Percentiles rank a stretch among this genome's conserved stretches.
These are phyloP conservation scores for Yponomeuta cagnagella DNA, from an alignment of 2,888 invertebrate species.

Conservation along the genomic window DNA sequence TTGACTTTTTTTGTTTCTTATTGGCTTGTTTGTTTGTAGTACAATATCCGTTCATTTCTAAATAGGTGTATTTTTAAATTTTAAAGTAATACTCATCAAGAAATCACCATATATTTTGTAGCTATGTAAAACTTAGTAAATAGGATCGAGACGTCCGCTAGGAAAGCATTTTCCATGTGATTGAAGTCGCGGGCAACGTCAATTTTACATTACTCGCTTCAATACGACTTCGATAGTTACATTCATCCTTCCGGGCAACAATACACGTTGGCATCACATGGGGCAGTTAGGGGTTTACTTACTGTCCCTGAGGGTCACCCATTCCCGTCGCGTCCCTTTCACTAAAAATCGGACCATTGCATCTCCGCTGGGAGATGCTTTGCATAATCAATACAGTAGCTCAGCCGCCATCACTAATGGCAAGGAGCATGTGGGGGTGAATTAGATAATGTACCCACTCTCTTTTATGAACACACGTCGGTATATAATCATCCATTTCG, in stretches of 20 bases:
- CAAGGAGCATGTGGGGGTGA: constrained; percentile 27
- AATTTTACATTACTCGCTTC: neutral
- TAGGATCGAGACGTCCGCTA: no score
- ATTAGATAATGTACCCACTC: constrained; percentile 25
- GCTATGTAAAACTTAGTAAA: no score
- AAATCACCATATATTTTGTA: no score
- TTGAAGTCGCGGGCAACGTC: neutral
- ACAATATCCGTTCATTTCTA: no score
- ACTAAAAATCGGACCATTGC: constrained; percentile 64
- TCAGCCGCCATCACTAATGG: constrained; percentile 42
- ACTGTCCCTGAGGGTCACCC: constrained; percentile 28
- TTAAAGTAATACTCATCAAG: no score
- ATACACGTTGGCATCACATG: neutral
- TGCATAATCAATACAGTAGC: constrained; percentile 64
- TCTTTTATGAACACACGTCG: neutral
- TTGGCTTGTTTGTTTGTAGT: neutral
- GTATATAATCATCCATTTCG: neutral
- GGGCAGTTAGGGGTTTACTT: neutral
- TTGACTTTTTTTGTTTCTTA: neutral
- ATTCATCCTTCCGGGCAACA: neutral
- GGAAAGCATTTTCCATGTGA: no score
- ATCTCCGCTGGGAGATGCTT: constrained; percentile 41
- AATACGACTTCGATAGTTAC: neutral
- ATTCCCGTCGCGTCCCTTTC: constrained; percentile 42
- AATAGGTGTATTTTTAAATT: no score